Evolutionary conservation across 2,797 vertebrate species (phyloP), one percentile per base, ranked within the genome.

Genomic region (Limosa lapponica): DNA sequence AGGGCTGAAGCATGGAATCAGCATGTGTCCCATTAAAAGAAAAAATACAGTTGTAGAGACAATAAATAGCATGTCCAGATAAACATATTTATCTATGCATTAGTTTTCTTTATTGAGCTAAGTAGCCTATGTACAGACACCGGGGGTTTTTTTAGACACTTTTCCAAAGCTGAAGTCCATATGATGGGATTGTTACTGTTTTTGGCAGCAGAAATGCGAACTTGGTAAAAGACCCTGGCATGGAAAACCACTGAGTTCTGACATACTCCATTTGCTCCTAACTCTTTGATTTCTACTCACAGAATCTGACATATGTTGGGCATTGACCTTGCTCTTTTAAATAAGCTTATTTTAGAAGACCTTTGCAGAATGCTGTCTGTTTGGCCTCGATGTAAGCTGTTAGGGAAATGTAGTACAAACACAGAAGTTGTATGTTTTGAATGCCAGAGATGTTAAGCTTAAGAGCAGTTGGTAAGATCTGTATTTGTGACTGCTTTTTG

Each of bases 351-450:
- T 96, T 96, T 95, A 95, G 87, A 82, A 93, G 96, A 86, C 94
- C 95, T 96, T 93, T 96, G 89, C 91, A 96, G 89, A 96, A 82
- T 7, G 9, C 87, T 82, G 65, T 87, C 89, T 96, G 94, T 94
- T 96, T 96, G 91, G 95, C 93, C 91, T 89, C 69, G 51, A 90
- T 93, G 93, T 95, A 96, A 95, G 96, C 96, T 96, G 95, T 96
- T 92, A 92, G 96, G 90, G 89, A 96, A 93, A 96, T 94, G 94
- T 96, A 95, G 96, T 95, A 93, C 90, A 96, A 97, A 97, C 96
- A 97, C 94, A 96, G 93, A 93, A 95, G 94, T 95, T 95, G 81
- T 96, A 89, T 96, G 86, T 96, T 97, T 96, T 96, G 96, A 95
- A 96, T 97, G 96, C 96, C 96, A 95, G 92, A 94, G 96, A 95